These are phyloP conservation scores for silkworm (Bombyx mori) DNA, from an alignment of 1,140 invertebrate species.

Conservation along the genomic window ASM3026992v2 NC_085111.1:10308001-10308500, in stretches of 20 bases:
- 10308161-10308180: slow-evolving; percentile 13
- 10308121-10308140: slow-evolving; percentile 18
- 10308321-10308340: neutral
- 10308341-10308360: neutral
- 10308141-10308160: slow-evolving; percentile 4
- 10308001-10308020: too few species aligned
- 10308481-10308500: slow-evolving; percentile 11
- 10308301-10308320: neutral
- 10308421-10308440: neutral
- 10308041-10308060: too few species aligned
- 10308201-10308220: slow-evolving; percentile 13
- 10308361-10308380: neutral
- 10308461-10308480: slow-evolving; percentile 7
- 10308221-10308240: slow-evolving; percentile 15
- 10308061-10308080: neutral
- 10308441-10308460: neutral
- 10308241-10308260: slow-evolving; percentile 8
- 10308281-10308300: neutral
- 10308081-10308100: slow-evolving; percentile 1
- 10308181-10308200: slow-evolving; percentile 10
- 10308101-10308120: slow-evolving; percentile 2
- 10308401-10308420: neutral
- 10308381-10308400: neutral
- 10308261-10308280: slow-evolving; percentile 4
- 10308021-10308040: too few species aligned